Conservation (phyloP, 2,113 vertebrate species). For the Pipra filicauda region DNA sequence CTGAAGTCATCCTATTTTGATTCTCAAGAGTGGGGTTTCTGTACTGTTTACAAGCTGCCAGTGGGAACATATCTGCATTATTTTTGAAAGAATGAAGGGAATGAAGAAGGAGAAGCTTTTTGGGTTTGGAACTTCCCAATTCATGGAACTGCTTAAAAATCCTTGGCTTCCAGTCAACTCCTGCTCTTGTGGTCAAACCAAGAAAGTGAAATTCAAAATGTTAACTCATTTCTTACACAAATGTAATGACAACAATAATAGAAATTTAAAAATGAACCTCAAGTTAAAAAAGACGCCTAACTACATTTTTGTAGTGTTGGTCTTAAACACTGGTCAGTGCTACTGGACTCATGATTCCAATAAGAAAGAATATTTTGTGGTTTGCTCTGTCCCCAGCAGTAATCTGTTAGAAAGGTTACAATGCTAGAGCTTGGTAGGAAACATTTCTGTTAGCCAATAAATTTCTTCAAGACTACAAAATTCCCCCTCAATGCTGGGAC, state of each 20-base stretch:
- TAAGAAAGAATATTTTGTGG: not conserved
- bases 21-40: not conserved
- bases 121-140: not conserved
- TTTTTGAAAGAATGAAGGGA: not conserved
- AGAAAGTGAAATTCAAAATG: not conserved
- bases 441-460: not conserved
- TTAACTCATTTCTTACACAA: not conserved
- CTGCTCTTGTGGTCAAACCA: not conserved
- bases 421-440: not conserved
- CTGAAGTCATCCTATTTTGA: not conserved
- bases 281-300: not conserved
- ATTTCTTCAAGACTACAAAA: not conserved
- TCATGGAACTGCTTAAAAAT: not conserved
- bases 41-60: not conserved
- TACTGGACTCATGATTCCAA: not conserved
- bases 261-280: not conserved
- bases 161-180: not conserved
- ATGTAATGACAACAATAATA: not conserved
- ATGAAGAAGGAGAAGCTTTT: not conserved
- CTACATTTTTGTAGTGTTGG: rapidly evolving
- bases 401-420: not conserved
- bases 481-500: not conserved
- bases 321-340: not conserved
- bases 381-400: not conserved
- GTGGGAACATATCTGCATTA: not conserved